phyloP scores from a whole-genome alignment of 2,113 vertebrate genomes.

The Mus pahari region DNA sequence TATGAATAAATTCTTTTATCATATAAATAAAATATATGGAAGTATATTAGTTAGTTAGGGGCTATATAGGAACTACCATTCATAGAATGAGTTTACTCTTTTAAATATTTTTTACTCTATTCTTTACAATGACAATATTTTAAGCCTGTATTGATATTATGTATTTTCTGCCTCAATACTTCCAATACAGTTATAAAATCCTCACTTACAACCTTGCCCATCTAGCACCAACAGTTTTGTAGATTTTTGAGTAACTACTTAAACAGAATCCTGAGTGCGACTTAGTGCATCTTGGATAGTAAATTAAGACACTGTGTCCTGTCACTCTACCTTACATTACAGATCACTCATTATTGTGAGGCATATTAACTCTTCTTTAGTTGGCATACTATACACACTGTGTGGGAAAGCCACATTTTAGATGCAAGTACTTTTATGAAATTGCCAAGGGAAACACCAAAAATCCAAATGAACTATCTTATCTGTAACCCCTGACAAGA shows the following conservation, averaged over 20 bases:
- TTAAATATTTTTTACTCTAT: neutral
- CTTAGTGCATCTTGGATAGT: neutral
- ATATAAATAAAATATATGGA: neutral
- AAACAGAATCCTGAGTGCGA: neutral
- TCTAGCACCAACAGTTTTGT: neutral
- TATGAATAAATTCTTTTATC: neutral
- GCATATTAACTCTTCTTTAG: conserved; percentile 8
- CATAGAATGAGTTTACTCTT: neutral
- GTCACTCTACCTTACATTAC: neutral
- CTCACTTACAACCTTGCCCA: neutral
- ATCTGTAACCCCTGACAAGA: neutral
- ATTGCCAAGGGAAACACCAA: neutral
- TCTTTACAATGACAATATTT: conserved; percentile 2
- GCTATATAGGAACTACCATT: neutral
- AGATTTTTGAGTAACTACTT: conserved; percentile 4
- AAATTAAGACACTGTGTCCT: neutral
- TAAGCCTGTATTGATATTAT: neutral
- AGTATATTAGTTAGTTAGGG: neutral
- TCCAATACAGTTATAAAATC: neutral
- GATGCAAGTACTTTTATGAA: neutral
- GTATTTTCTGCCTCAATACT: neutral
- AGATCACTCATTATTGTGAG: neutral
- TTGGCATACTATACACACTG: neutral
- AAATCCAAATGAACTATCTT: neutral
- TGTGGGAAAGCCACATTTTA: conserved; percentile 32